phyloP scores from a whole-genome alignment of 1,140 invertebrate genomes.

The Tyrophagus putrescentiae region DNA sequence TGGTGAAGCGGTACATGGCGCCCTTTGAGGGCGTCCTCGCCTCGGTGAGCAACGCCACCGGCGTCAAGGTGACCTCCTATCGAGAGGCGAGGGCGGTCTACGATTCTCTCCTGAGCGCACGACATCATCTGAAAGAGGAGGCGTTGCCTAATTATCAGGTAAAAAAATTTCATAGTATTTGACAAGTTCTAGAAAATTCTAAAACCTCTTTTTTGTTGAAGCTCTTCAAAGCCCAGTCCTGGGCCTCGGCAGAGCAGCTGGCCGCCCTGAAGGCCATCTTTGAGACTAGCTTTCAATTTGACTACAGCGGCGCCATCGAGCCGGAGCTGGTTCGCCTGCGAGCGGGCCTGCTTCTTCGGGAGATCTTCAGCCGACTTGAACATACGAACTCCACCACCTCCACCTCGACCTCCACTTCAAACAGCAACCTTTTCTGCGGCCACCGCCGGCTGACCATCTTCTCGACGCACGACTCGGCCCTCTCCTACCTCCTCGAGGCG shows the following conservation, averaged over 20 bases:
- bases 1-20: neutral
- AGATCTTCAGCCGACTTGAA: neutral
- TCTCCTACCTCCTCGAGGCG: neutral
- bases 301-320: slow-evolving; percentile 8
- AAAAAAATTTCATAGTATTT: too few species aligned
- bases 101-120: slow-evolving; percentile 5
- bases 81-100: neutral
- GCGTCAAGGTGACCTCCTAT: neutral
- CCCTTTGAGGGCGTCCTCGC: neutral
- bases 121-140: neutral
- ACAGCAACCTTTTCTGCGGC: too few species aligned
- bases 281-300: slow-evolving; percentile 4
- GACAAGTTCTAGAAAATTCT: too few species aligned
- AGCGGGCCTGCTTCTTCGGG: neutral
- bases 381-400: too few species aligned
- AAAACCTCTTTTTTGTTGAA: too few species aligned
- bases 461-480: neutral
- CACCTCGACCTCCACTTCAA: too few species aligned
- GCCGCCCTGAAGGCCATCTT: neutral
- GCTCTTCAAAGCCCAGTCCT: too few species aligned
- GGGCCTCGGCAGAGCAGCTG: neutral
- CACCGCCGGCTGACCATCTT: too few species aligned
- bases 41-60: neutral
- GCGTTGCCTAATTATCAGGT: too few species aligned
- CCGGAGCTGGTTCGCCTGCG: neutral